These are phyloP conservation scores for Okapia johnstoni DNA, from an alignment of 2,113 vertebrate genomes.

Conservation along the genomic window DNA sequence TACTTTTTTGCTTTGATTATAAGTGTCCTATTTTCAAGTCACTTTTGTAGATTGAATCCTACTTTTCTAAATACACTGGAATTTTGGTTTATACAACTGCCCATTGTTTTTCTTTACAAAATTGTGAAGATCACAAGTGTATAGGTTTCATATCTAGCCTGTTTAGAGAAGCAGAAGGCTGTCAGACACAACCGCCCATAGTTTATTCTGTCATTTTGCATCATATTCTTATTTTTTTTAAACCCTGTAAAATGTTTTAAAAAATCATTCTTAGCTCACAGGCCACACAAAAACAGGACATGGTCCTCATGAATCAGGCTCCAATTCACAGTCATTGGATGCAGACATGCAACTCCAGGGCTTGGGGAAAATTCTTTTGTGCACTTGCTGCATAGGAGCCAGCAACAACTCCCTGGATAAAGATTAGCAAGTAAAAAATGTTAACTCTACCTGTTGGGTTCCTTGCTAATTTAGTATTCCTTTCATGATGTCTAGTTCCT, in stretches of 20 bases:
- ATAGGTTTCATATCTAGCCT: neutral
- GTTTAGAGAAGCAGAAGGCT: neutral
- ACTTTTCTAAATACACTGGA: neutral
- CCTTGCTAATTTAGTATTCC: neutral
- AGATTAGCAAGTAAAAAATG: constrained; percentile 8
- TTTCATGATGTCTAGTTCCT: neutral
- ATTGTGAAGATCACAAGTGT: neutral
- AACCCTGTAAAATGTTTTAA: neutral
- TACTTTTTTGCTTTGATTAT: neutral
- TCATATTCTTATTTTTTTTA: neutral
- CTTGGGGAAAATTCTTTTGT: neutral
- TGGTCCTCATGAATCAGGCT: neutral
- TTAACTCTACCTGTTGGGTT: neutral
- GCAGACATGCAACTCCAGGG: neutral
- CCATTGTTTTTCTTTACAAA: neutral
- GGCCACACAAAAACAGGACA: neutral
- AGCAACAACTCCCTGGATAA: neutral
- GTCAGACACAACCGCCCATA: neutral
- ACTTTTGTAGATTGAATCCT: neutral
- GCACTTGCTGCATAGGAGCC: neutral
- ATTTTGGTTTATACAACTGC: constrained; percentile 21
- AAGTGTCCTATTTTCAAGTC: constrained; percentile 2
- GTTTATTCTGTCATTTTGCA: constrained; percentile 8
- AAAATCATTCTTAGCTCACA: neutral
- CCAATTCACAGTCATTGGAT: neutral